A percentile compares a stretch with the other conserved stretches of the same genome.
Conservation (phyloP, 2,113 vertebrate genomes). For the Jacana jacana region DNA sequence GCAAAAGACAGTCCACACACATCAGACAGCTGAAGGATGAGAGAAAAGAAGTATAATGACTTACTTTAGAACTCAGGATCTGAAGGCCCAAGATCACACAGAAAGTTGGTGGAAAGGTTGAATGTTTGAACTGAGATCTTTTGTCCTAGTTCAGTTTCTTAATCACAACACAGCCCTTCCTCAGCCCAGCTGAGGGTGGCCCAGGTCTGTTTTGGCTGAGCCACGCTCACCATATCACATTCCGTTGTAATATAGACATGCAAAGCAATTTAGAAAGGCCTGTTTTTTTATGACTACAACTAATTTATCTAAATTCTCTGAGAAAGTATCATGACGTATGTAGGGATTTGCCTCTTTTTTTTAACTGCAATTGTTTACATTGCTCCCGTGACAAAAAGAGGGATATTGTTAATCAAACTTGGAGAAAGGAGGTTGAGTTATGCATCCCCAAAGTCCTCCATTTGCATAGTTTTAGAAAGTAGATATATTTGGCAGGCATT, state of each 20-base stretch:
- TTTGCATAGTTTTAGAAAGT: slow-evolving; percentile 64
- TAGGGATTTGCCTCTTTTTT: slow-evolving; percentile 14
- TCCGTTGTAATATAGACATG: background rate
- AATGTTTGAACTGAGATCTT: background rate
- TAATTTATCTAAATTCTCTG: background rate
- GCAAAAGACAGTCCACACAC: background rate
- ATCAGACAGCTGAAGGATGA: background rate
- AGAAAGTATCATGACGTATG: slow-evolving; percentile 1
- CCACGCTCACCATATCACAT: background rate
- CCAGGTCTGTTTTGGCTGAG: background rate
- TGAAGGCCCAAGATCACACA: background rate
- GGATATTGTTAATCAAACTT: slow-evolving; percentile 48
- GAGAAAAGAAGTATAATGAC: background rate
- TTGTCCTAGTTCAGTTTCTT: background rate
- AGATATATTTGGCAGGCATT: slow-evolving; percentile 54
- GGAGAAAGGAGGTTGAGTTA: slow-evolving; percentile 47
- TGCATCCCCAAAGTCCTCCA: slow-evolving; percentile 52
- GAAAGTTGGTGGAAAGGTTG: background rate
- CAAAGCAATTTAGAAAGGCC: background rate
- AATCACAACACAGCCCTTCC: background rate
- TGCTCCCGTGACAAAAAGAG: slow-evolving; percentile 36
- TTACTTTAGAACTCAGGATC: background rate
- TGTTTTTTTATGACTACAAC: slow-evolving; percentile 6
- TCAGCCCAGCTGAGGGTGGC: background rate
- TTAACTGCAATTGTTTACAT: slow-evolving; percentile 3